phyloP scores from a whole-genome alignment of 2,888 invertebrate genomes.

The Sepioteuthis lessoniana region DNA sequence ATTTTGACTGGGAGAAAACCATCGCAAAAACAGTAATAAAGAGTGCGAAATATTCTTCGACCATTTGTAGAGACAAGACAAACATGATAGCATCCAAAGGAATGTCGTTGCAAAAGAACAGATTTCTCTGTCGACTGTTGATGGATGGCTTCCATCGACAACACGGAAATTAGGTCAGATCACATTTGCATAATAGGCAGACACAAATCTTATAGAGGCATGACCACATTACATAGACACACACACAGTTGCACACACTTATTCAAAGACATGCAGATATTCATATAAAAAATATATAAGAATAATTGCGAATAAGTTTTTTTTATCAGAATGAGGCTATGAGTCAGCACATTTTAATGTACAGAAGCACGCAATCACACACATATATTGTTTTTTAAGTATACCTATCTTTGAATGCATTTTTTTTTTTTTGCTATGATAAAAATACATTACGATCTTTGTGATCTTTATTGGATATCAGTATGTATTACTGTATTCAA shows the following conservation, averaged over 20 bases:
- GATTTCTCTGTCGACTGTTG: not conserved
- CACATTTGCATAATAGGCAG: not conserved
- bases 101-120: not conserved
- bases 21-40: not conserved
- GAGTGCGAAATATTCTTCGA: not conserved
- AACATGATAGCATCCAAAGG: not conserved
- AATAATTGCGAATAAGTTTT: too few relatives aligned
- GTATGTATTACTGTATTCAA: too few relatives aligned
- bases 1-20: not conserved
- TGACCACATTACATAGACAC: not conserved
- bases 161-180: constrained; percentile 20
- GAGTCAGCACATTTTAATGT: not conserved
- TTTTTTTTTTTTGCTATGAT: too few relatives aligned
- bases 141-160: not conserved
- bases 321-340: not conserved
- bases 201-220: not conserved
- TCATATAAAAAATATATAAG: too few relatives aligned
- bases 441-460: too few relatives aligned
- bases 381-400: too few relatives aligned
- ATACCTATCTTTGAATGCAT: too few relatives aligned
- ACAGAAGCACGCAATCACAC: not conserved
- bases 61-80: not conserved
- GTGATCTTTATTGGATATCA: too few relatives aligned
- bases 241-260: not conserved
- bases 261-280: too few relatives aligned